Evolutionary conservation across 37 sponge, comb jelly and placozoan species (phyloP).

Genomic region (Diacarnus erythraeanus): DNA sequence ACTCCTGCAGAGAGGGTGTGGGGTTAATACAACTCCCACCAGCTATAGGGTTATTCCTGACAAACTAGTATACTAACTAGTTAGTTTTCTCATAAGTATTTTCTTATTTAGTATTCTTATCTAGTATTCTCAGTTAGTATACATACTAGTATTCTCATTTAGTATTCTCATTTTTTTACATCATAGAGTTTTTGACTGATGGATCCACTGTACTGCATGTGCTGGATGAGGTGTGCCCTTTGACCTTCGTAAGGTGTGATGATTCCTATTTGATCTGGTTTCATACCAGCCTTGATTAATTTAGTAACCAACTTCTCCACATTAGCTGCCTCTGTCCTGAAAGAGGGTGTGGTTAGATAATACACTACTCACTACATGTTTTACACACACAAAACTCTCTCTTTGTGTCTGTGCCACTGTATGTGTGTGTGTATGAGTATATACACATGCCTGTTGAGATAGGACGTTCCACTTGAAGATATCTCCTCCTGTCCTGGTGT

Average conservation of each 20-base stretch:
- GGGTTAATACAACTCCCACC: too few species aligned
- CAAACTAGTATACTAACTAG: too few species aligned
- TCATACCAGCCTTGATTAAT: slow-evolving; percentile 87
- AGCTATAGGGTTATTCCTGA: too few species aligned
- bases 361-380: too few species aligned
- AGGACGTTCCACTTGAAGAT: slow-evolving; percentile 87
- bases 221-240: slow-evolving; percentile 93
- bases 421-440: slow-evolving; percentile 34
- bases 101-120: neutral
- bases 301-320: slow-evolving; percentile 94
- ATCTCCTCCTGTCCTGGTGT: slow-evolving; percentile 93
- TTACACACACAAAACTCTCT: too few species aligned
- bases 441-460: slow-evolving; percentile 78
- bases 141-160: too few species aligned
- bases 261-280: slow-evolving; percentile 92
- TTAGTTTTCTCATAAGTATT: too few species aligned
- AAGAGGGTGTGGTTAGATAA: neutral
- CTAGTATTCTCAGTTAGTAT: too few species aligned
- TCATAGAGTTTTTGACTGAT: slow-evolving; percentile 88
- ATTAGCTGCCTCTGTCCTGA: slow-evolving; percentile 70
- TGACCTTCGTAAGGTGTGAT: slow-evolving; percentile 99
- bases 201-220: slow-evolving; percentile 87
- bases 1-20: slow-evolving; percentile 75
- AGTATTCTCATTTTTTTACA: slow-evolving; percentile 38
- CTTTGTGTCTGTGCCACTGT: slow-evolving; percentile 5